Base-by-base conservation (phyloP, 2,888 invertebrate species). In the Xestia ashworthii region DNA sequence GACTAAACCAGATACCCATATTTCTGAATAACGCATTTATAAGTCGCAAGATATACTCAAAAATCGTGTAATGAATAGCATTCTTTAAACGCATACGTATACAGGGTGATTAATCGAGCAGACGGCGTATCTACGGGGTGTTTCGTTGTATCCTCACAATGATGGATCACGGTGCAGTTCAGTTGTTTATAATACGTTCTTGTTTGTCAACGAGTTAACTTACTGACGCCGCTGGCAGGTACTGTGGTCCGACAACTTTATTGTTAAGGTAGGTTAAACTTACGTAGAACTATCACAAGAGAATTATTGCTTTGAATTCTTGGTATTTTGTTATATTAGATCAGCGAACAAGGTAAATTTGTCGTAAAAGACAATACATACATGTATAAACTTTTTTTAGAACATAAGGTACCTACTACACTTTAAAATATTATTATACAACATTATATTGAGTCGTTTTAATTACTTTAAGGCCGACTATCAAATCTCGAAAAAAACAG, bases 51-150 rank as follows among this genome's bases (percentile, higher is more conserved):
- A 32, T 41, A 50, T 53, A 64, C n/a, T 14, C 58, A 5, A 25
- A 55, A 74, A 66, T 77, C 89, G 84, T 16, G 5, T 32, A 74
- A 46, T 87, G 91, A 86, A 87, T 78, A 88, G 88, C 76, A 74
- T 0, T 74, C 91, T 72, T 91, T 92, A 91, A 82, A 85, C 81
- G 89, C 88, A 91, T 89, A 89, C 89, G 89, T 91, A 92, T 90
- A 92, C 91, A 90, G 90, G 87, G 90, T 94, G 95, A 95, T 95
- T 94, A 95, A 95, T 95, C 94, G 93, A 90, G 88, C 92, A 93
- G 93, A 92, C 93, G 88, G 90, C 91, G 93, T 94, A 94, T 94
- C 93, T 93, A 92, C 93, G 91, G 93, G 87, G 85, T 93, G 94
- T 94, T 93, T 92, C 93, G 94, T 92, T 92, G 92, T 91, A 91